A percentile compares a stretch with the other conserved stretches of the same genome.
phyloP scores from a whole-genome alignment of 2,888 invertebrate species.

The Zygogramma bicolorata region DNA sequence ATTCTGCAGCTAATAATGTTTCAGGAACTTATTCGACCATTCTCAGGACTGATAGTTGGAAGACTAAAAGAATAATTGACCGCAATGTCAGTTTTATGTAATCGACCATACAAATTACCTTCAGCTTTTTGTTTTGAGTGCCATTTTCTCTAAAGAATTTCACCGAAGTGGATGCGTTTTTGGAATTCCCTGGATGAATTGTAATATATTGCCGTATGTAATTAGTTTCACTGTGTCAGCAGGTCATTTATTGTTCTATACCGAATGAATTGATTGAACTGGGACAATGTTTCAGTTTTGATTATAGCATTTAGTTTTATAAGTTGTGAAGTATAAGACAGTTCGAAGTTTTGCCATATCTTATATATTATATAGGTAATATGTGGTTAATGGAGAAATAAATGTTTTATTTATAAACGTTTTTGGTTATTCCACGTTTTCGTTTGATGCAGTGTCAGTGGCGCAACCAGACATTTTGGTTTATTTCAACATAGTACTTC shows the following conservation, averaged over 20 bases:
- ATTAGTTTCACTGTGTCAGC: neutral
- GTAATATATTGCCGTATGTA: neutral
- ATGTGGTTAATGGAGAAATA: constrained; percentile 30
- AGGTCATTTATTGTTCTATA: neutral
- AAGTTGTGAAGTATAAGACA: constrained; percentile 7
- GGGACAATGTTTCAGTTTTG: constrained; percentile 10
- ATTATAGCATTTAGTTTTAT: constrained; percentile 22
- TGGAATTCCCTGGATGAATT: neutral
- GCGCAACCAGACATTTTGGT: too few relatives aligned
- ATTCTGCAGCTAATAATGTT: too few relatives aligned
- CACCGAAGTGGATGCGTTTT: neutral
- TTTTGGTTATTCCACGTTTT: neutral
- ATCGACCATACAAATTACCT: too few relatives aligned
- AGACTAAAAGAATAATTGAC: too few relatives aligned
- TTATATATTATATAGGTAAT: constrained; percentile 28
- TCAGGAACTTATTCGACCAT: too few relatives aligned
- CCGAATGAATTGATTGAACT: neutral
- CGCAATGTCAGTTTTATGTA: too few relatives aligned
- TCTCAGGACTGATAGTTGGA: too few relatives aligned
- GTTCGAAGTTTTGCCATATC: constrained; percentile 30
- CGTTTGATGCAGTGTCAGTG: neutral
- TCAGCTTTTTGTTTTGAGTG: too few relatives aligned
- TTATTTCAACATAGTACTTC: too few relatives aligned
- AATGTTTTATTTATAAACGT: constrained; percentile 33
- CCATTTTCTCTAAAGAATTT: neutral